These are phyloP conservation scores for Phrynosoma blainvillii DNA, from an alignment of 2,113 vertebrate species.

Conservation along the genomic window DNA sequence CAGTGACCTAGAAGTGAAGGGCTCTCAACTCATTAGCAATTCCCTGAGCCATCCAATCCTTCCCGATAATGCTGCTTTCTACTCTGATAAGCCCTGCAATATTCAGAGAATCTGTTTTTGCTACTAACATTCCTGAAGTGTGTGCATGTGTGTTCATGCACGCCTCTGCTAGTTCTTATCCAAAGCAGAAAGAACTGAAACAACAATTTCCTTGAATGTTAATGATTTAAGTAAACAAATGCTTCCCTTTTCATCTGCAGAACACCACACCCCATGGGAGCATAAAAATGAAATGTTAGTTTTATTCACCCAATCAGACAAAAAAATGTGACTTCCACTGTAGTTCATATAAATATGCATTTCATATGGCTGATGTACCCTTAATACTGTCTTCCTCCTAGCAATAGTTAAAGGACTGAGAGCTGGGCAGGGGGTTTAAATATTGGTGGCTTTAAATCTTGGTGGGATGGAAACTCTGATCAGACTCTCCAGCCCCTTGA, in stretches of 20 bases:
- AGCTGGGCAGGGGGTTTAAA: neutral
- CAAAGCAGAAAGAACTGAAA: conserved; percentile 31
- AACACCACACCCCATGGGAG: neutral
- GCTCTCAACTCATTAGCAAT: conserved; percentile 24
- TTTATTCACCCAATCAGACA: neutral
- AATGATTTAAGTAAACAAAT: conserved; percentile 46
- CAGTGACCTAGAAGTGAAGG: conserved; percentile 33
- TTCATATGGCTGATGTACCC: neutral
- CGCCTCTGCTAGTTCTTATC: neutral
- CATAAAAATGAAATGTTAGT: conserved; percentile 33
- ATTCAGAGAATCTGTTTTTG: conserved; percentile 31
- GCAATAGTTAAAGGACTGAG: neutral
- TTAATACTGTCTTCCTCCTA: neutral
- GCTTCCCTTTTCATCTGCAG: conserved; percentile 21
- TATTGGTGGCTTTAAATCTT: neutral
- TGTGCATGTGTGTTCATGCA: neutral
- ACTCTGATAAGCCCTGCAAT: conserved; percentile 21
- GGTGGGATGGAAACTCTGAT: neutral
- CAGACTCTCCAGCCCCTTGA: neutral
- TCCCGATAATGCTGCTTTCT: conserved; percentile 13
- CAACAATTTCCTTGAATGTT: conserved; percentile 43
- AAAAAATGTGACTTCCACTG: neutral
- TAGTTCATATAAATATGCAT: conserved; percentile 1
- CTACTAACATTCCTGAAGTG: conserved; percentile 27
- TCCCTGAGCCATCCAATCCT: conserved; percentile 12